Percentiles rank a stretch among this genome's conserved stretches.
Evolutionary conservation across 2,113 vertebrate genomes (phyloP).

Genomic region (Oreochromis tanganicae): DNA sequence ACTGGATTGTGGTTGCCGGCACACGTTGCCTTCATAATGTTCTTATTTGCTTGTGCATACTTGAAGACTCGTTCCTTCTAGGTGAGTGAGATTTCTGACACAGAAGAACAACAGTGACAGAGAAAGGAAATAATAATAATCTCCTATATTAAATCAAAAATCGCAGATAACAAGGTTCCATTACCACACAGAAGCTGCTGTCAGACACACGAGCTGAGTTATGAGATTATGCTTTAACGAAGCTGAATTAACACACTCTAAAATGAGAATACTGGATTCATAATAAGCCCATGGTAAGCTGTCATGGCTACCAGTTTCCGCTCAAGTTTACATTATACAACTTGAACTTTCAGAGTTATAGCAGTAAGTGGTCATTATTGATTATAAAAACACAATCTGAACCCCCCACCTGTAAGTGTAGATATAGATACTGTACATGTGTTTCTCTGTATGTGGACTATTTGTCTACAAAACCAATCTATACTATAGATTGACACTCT

Average conservation of each 20-base stretch:
- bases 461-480: conserved; percentile 63
- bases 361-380: conserved; percentile 43
- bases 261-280: conserved; percentile 47
- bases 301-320: conserved; percentile 50
- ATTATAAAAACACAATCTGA: conserved; percentile 64
- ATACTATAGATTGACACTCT: conserved; percentile 67
- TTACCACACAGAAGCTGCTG: conserved; percentile 27
- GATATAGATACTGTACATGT: conserved; percentile 47
- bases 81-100: not conserved
- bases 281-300: conserved; percentile 40
- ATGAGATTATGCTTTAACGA: conserved; percentile 28
- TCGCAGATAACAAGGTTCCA: conserved; percentile 3
- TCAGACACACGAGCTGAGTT: conserved; percentile 24
- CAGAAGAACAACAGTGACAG: conserved; percentile 15
- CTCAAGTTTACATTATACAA: conserved; percentile 53
- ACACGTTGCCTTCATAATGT: not conserved
- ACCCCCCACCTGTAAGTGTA: conserved; percentile 45
- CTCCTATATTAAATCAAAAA: not conserved
- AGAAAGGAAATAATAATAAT: conserved; percentile 3
- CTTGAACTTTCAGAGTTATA: conserved; percentile 41
- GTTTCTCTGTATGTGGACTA: conserved; percentile 40
- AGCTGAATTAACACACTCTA: conserved; percentile 48
- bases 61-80: not conserved
- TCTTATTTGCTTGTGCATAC: not conserved
- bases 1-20: not conserved